Base-by-base conservation (phyloP, 2,888 invertebrate species). In the Scaptomyza polygonia region DNA sequence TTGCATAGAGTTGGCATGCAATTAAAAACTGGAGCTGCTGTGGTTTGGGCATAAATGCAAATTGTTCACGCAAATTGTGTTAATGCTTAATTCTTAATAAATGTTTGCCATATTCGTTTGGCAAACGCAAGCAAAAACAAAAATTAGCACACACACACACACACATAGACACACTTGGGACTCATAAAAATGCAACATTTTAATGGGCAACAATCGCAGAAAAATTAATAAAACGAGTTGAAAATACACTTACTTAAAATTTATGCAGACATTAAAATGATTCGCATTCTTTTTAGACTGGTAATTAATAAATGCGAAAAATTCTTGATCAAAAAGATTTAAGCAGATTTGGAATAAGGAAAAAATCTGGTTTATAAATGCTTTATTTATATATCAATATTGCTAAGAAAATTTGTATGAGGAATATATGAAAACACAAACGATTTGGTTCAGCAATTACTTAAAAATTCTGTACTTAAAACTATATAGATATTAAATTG, bases 31-130 rank as follows among this genome's bases (percentile, higher is more conserved):
- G 12, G 32, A 34, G 67, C 51, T 45, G 52, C 34, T 54, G 53
- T 25, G 44, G 45, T 44, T 44, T 36, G 53, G 30, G 55, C 63
- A 64, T 67, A 77, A 72, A 77, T 72, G 75, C 65, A 62, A 77
- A 79, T 77, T 65, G 65, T 67, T 63, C 40, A 29, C 18, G 55
- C 52, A 36, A 71, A 77, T 77, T 83, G 72, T 83, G 80, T 82
- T 83, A 75, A 83, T 79, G 75, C 64, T 75, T 82, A 77, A 82
- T 82, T 70, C 77, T 62, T 62, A 71, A 67, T 72, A 75, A 83
- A 83, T 69, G 70, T 71, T 72, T 72, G 67, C 72, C 16, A 45
- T 66, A 59, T 75, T 53, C 52, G 59, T 53, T 74, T 44, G 67
- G 44, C 54, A 70, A 82, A 55, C 55, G 55, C 40, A 63, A 77